Conservation (phyloP, 2,113 vertebrate genomes). For the Passer domesticus region DNA sequence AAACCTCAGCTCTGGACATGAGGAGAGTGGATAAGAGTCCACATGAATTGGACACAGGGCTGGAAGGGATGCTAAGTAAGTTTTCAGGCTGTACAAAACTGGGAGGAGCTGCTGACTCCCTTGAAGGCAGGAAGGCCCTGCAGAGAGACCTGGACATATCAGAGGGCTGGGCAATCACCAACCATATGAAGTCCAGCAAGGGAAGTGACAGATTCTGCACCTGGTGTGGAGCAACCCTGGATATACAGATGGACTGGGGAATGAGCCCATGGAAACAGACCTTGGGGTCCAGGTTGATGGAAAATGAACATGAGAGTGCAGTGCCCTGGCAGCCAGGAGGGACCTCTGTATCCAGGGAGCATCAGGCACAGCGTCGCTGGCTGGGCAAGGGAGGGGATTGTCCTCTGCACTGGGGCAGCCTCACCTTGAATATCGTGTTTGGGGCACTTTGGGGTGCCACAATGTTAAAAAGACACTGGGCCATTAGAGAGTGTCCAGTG, state of each 20-base stretch:
- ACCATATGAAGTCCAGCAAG: background rate
- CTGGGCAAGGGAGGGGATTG: background rate
- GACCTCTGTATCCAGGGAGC: rapidly evolving
- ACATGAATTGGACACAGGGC: background rate
- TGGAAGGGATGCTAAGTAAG: background rate
- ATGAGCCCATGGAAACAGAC: background rate
- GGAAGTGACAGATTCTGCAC: background rate
- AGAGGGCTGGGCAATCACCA: background rate
- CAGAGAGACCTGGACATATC: too few species aligned
- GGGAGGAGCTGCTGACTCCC: background rate
- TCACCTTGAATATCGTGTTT: background rate
- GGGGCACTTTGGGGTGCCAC: background rate
- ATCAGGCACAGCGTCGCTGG: background rate
- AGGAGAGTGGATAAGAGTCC: background rate
- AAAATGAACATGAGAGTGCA: background rate
- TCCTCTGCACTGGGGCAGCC: background rate
- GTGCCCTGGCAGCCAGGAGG: background rate
- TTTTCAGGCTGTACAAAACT: background rate
- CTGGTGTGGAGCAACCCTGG: background rate
- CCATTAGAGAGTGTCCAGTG: background rate
- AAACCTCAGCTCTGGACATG: background rate
- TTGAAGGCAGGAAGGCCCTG: too few species aligned
- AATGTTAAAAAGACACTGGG: too few species aligned
- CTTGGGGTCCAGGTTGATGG: background rate
- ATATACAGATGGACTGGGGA: background rate